A percentile compares a stretch with the other conserved stretches of the same genome.
Evolutionary conservation across 2,113 vertebrate genomes (phyloP).

Genomic region (Pseudolaguvia tuberculata): DNA sequence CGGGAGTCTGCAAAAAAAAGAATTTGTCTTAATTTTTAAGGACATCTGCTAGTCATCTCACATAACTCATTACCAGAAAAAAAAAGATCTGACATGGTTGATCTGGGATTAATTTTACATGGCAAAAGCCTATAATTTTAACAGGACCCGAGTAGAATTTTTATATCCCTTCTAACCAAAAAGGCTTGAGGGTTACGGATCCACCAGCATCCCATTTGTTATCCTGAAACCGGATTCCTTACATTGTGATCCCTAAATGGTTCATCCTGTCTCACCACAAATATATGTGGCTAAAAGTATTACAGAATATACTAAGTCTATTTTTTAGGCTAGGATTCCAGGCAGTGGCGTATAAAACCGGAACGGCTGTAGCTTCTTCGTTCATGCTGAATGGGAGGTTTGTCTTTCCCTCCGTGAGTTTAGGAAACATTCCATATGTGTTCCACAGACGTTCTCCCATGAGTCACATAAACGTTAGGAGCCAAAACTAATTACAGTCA

Average conservation of each 20-base stretch:
- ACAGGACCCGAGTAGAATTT: too few relatives aligned
- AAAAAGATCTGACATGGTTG: too few relatives aligned
- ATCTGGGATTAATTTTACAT: too few relatives aligned
- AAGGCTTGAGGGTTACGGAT: background rate
- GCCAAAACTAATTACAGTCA: conserved; percentile 80
- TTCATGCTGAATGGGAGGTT: conserved; percentile 61
- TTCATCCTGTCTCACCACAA: background rate
- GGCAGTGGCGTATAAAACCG: conserved; percentile 26
- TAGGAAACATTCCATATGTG: conserved; percentile 75
- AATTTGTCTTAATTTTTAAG: too few relatives aligned
- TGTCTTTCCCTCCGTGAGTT: conserved; percentile 56
- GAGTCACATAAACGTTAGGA: conserved; percentile 70
- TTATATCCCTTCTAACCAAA: too few relatives aligned
- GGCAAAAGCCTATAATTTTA: too few relatives aligned
- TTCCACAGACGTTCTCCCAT: conserved; percentile 75
- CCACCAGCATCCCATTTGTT: background rate
- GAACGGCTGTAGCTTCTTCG: conserved; percentile 28
- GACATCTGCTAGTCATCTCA: too few relatives aligned
- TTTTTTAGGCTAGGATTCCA: conserved; percentile 31
- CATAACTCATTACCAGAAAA: too few relatives aligned
- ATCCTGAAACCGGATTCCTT: background rate
- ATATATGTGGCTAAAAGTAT: conserved; percentile 3
- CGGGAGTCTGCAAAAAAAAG: too few relatives aligned
- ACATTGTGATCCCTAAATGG: background rate
- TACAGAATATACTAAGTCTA: conserved; percentile 14